Percentiles rank a stretch among this genome's conserved stretches.
Conservation (phyloP, 2,113 vertebrate species). For the Charina bottae region DNA sequence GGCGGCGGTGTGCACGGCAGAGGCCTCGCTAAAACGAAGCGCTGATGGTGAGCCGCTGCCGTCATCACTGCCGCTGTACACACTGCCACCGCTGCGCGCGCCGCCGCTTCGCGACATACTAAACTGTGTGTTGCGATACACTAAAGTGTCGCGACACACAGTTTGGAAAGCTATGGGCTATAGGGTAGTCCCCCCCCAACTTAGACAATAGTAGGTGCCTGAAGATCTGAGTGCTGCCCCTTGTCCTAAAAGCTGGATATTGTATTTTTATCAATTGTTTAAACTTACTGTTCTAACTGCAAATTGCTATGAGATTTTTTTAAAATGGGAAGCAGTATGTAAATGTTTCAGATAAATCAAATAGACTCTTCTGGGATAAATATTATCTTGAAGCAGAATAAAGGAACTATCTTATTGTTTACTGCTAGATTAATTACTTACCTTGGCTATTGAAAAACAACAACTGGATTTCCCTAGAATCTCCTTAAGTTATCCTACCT, state of each 20-base stretch:
- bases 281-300: background rate
- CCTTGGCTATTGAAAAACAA: background rate
- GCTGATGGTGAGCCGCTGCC: too few species aligned
- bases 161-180: too few species aligned
- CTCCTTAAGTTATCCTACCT: background rate
- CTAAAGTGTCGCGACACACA: too few species aligned
- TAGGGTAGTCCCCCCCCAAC: background rate
- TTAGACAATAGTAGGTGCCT: too few species aligned
- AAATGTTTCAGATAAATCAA: background rate
- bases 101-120: too few species aligned
- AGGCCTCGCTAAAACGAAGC: too few species aligned
- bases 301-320: background rate
- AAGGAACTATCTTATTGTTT: background rate
- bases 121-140: too few species aligned
- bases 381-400: background rate
- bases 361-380: background rate
- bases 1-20: too few species aligned
- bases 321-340: background rate
- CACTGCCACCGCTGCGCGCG: too few species aligned
- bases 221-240: background rate
- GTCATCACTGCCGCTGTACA: too few species aligned
- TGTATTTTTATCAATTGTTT: background rate
- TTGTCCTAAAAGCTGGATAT: background rate
- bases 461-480: background rate
- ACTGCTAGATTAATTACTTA: background rate